Base-by-base conservation (phyloP, 2,888 invertebrate genomes). In the Pyralis farinalis region DNA sequence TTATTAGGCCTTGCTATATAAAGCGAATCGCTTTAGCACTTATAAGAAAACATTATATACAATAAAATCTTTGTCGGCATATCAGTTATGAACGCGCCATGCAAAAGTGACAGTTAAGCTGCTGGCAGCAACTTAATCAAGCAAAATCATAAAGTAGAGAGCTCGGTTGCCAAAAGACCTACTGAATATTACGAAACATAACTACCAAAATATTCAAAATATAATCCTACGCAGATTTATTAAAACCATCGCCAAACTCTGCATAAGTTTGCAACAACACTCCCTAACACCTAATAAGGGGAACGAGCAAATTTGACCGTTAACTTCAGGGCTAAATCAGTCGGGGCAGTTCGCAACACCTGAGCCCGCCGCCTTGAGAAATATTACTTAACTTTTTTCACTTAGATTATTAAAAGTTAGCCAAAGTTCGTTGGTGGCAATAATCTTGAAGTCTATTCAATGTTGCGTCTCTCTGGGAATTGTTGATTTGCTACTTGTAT, bases 311-410 rank as follows among this genome's bases (percentile, higher is more conserved):
- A 25, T 25, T 25, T 25, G 25, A 25, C 25, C 25, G 25, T 25
- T 25, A 25, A 25, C 25, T 25, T 25, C 25, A 25, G 3, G 25
- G 25, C 8, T 25, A 25, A 25, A 30, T 30, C 12, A 25, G 25
- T 8, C 25, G 25, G 52, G 53, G 55, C 52, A 57, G 53, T 68
- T 63, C 40, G 36, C 44, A 46, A 47, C 68, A 69, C 68, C 68
- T 69, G 68, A 58, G 54, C 62, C 62, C 43, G 42, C 45, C 53
- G 47, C 45, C 47, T 40, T 43, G 40, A 65, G 63, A 68, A 37
- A 58, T 67, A 68, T 67, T 58, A 51, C 55, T 20, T 32, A 55
- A 65, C 54, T 60, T 65, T 63, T 63, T 68, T 65, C 64, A 60
- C 58, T 63, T 53, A 62, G 53, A 55, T 64, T 63, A 64, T 64